Evolutionary conservation across 2,797 vertebrate genomes (phyloP).

Genomic region (Poecilia gillii): DNA sequence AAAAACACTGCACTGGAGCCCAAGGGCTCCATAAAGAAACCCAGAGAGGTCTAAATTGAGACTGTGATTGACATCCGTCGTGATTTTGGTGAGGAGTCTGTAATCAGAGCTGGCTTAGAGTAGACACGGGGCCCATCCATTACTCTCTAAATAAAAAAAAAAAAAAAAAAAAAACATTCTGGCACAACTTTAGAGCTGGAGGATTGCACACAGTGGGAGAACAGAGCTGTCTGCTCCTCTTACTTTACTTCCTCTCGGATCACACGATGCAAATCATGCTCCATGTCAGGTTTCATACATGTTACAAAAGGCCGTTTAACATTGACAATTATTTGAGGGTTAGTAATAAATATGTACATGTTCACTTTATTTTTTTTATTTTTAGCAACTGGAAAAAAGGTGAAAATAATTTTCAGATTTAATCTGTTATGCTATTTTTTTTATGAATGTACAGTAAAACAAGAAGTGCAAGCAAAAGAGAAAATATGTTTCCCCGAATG

Average conservation of each 20-base stretch:
- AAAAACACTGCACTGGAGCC: conserved; percentile 58
- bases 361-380: neutral
- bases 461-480: neutral
- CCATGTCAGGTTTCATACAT: conserved; percentile 8
- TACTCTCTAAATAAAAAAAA: too few relatives aligned
- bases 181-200: conserved; percentile 49
- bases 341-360: neutral
- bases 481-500: neutral
- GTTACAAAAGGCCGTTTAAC: conserved; percentile 2
- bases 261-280: conserved; percentile 28
- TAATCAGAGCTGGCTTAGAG: conserved; percentile 74
- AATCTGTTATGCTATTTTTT: neutral
- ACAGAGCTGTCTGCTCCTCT: conserved; percentile 45
- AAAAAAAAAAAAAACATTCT: conserved; percentile 28
- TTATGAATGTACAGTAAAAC: neutral
- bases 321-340: neutral
- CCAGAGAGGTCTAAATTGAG: conserved; percentile 75
- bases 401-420: neutral
- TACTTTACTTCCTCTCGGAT: conserved; percentile 23
- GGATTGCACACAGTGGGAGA: conserved; percentile 38
- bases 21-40: conserved; percentile 66
- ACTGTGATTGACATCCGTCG: conserved; percentile 71
- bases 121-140: conserved; percentile 65
- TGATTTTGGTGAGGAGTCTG: conserved; percentile 61
- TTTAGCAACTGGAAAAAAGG: neutral